Conservation (phyloP, 2,888 invertebrate genomes). For the Drosophila planitibia region DNA sequence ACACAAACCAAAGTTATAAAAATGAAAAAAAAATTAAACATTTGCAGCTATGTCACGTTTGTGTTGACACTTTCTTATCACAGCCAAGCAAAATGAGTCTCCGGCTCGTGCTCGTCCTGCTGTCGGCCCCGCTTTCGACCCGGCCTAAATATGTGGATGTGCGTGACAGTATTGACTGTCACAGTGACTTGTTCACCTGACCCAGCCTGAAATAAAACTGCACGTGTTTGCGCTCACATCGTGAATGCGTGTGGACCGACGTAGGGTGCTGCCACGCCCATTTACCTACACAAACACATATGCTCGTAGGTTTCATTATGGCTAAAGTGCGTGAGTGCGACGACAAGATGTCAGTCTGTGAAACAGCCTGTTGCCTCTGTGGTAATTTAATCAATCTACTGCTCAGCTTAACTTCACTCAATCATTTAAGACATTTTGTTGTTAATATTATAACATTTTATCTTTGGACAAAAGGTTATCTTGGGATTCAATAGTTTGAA, state of each 20-base stretch:
- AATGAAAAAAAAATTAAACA: constrained; percentile 65
- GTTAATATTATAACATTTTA: background rate
- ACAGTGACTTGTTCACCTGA: constrained; percentile 61
- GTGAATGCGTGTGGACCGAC: constrained; percentile 9
- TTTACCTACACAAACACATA: constrained; percentile 38
- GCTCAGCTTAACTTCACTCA: background rate
- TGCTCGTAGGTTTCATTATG: constrained; percentile 60
- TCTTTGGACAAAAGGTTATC: background rate
- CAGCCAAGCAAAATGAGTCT: constrained; percentile 62
- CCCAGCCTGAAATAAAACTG: constrained; percentile 53
- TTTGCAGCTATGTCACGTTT: constrained; percentile 82
- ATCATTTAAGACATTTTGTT: background rate
- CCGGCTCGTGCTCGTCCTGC: constrained; percentile 26
- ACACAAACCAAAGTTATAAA: constrained; percentile 64
- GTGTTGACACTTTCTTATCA: constrained; percentile 82
- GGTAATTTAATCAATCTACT: background rate
- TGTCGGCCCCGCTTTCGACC: constrained; percentile 47
- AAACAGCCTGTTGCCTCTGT: constrained; percentile 15
- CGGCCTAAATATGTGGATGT: constrained; percentile 75
- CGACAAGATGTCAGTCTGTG: constrained; percentile 37
- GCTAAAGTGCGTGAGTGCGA: constrained; percentile 36
- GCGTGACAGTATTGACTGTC: constrained; percentile 77
- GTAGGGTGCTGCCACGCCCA: constrained; percentile 18
- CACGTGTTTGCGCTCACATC: constrained; percentile 15
- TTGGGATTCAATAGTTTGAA: background rate